Evolutionary conservation across 2,113 vertebrate genomes (phyloP), one percentile per base, ranked within the genome.

Genomic region (Bos indicus): DNA sequence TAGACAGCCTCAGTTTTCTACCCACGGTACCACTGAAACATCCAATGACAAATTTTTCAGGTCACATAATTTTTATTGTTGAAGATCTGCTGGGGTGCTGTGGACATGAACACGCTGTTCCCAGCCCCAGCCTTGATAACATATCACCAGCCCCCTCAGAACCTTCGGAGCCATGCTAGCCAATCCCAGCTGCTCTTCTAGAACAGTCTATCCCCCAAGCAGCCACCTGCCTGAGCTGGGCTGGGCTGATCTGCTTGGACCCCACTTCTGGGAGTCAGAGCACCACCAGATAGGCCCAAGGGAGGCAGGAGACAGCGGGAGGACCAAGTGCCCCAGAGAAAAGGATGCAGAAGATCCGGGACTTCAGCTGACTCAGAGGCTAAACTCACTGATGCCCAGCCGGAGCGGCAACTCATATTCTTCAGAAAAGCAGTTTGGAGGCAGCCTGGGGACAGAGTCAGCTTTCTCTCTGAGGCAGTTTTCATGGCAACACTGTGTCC

Each of bases 11-110:
- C 48, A 3, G 33, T 46, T 54, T 91, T 71, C 59, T 30, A 23
- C 5, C 5, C 21, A 26, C 4, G 14, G 67, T 8, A 48, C 6
- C 60, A 67, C n/a, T 26, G 60, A 92, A 84, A 67, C 25, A 82
- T 9, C 12, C 83, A 40, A 83, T 14, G 28, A 83, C 52, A 60
- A 17, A 15, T 16, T 62, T 64, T 90, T 89, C 15, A 36, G 60
- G 59, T 88, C 74, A 93, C 16, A 84, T 1, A 23, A 74, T 3
- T 95, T 98, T 98, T 97, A 97, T 98, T 97, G 88, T 33, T 54
- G 40, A 84, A 87, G 89, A 88, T 52, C 48, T 7, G 36, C 71
- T 17, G 6, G 33, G 85, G 51, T 80, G 40, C 23, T 7, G 26
- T 8, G 43, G 43, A 82, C 19, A 25, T 4, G 25, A 43, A 43